Evolutionary conservation across 2,113 vertebrate species (phyloP), one percentile per base, ranked within the genome.

Genomic region (Oostethus manadensis): DNA sequence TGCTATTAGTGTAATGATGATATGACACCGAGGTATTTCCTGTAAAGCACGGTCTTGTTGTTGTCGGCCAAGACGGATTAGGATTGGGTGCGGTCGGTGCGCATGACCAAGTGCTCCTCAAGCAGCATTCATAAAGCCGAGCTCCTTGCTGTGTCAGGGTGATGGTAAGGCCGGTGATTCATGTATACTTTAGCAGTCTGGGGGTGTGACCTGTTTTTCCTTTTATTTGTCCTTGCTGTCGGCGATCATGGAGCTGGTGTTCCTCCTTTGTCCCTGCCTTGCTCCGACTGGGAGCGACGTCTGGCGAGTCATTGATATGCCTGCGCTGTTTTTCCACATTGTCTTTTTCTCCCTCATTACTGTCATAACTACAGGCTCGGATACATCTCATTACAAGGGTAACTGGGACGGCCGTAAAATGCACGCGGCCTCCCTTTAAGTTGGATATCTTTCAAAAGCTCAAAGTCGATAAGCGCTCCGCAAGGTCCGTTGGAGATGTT

Each of bases 381-480:
- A 89, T 92, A 93, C 89, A 88, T 93, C 91, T 93, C 81, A 87
- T 93, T 93, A 91, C 91, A 93, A 94, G 92, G 92, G 93, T 93
- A 94, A 94, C 93, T 94, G 90, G 92, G 90, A 94, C 91, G 92
- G 93, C 92, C 91, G 88, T 90, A 77, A 90, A 90, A 88, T 65
- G 43, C 2, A 29, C 18, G 9, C 58, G 87, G 78, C 67, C 43
- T 64, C 78, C 88, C 87, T 92, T 88, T 91, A 90, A 92, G 89
- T 92, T 90, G 79, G 85, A 89, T 88, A 80, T 90, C 78, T 91
- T 82, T 87, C 87, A 84, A 84, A 87, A 68, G 77, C 76, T 90
- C 56, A 61, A 53, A 70, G 75, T 74, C 75, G 70, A 70, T 66
- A 83, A 79, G 76, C 14, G 68, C 17, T 7, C 63, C 71, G 68